These are phyloP conservation scores for Corvus hawaiiensis DNA, from an alignment of 2,113 vertebrate genomes.

Conservation along the genomic window DNA sequence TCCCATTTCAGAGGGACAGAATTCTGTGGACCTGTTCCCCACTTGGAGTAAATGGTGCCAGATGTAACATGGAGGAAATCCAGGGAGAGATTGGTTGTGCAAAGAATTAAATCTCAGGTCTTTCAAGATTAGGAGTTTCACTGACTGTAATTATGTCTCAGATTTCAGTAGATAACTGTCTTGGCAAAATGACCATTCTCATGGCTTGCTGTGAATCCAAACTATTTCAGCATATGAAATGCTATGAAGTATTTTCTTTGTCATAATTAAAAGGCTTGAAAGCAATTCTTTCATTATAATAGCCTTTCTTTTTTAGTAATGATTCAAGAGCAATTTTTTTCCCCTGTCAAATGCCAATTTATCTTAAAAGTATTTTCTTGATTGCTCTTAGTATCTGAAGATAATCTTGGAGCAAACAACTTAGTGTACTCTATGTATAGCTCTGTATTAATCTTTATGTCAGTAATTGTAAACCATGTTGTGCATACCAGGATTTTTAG, in stretches of 20 bases:
- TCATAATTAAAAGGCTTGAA: neutral
- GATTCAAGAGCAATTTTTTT: neutral
- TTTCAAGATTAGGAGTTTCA: slow-evolving; percentile 22
- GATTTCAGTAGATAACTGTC: neutral
- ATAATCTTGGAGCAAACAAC: neutral
- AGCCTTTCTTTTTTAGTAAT: neutral
- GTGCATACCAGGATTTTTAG: neutral
- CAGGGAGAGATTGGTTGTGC: neutral
- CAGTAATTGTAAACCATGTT: neutral
- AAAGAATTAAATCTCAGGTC: neutral
- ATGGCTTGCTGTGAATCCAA: neutral
- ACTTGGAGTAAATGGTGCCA: neutral
- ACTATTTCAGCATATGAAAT: neutral
- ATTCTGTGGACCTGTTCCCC: neutral
- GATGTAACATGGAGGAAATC: neutral
- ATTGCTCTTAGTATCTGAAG: neutral
- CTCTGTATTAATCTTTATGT: neutral
- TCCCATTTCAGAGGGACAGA: neutral
- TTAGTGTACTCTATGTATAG: neutral
- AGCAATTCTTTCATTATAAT: neutral
- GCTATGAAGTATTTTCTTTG: neutral
- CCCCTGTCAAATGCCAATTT: neutral
- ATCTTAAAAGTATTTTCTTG: slow-evolving; percentile 6
- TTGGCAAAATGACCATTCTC: neutral
- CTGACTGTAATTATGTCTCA: neutral